Evolutionary conservation across 2,113 vertebrate species (phyloP).

Genomic region (Macaca nemestrina): DNA sequence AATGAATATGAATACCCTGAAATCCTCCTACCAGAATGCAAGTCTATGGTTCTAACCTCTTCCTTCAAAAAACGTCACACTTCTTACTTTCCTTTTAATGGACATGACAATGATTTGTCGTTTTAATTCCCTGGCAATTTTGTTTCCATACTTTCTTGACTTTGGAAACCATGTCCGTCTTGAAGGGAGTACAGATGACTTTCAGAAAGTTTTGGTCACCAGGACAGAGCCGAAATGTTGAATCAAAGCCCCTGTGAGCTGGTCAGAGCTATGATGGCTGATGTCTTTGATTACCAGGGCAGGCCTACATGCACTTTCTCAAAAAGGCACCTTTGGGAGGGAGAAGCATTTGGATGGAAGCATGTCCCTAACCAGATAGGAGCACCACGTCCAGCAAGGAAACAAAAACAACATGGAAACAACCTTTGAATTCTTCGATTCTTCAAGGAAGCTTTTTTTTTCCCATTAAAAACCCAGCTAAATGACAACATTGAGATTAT

Average conservation of each 20-base stretch:
- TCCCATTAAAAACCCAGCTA: background rate
- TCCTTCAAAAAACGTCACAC: background rate
- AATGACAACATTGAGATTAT: constrained; percentile 43
- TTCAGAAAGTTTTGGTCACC: background rate
- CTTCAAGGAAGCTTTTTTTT: background rate
- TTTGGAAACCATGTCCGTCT: background rate
- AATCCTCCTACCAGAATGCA: background rate
- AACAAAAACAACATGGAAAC: background rate
- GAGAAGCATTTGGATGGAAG: background rate
- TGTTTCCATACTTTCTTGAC: background rate
- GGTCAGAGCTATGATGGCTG: rapidly evolving
- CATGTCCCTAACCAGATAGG: background rate
- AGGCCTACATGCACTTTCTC: background rate
- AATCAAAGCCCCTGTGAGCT: background rate
- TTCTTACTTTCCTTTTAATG: background rate
- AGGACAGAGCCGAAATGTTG: background rate
- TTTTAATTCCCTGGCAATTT: background rate
- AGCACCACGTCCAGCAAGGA: background rate
- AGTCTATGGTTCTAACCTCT: background rate
- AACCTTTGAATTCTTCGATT: background rate
- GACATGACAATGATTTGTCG: background rate
- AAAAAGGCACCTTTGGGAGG: background rate
- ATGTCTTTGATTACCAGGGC: background rate
- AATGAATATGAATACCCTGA: background rate
- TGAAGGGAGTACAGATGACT: background rate